Evolutionary conservation across 2,888 invertebrate species (phyloP).

Genomic region (Eumerus sabulonum): DNA sequence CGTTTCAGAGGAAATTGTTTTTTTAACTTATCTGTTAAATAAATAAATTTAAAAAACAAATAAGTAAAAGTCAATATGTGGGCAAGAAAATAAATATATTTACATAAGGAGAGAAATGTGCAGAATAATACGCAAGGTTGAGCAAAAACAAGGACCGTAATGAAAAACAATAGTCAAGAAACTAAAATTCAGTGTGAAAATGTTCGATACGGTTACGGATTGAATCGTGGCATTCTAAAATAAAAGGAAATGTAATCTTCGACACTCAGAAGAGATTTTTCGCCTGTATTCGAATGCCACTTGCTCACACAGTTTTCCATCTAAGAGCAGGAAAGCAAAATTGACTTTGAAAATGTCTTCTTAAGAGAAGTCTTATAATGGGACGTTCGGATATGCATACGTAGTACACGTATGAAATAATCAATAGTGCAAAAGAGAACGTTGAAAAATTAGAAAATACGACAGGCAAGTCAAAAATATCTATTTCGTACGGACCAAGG

Average conservation of each 20-base stretch:
- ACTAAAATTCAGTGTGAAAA: conserved; percentile 60
- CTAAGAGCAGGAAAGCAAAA: conserved; percentile 20
- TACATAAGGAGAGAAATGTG: conserved; percentile 33
- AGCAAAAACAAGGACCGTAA: conserved; percentile 68
- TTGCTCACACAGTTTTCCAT: conserved; percentile 22
- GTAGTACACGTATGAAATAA: too few species aligned
- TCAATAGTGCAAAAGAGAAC: too few species aligned
- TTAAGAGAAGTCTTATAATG: too few species aligned
- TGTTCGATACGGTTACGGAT: conserved; percentile 37
- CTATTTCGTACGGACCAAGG: too few species aligned
- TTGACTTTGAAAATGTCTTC: neutral
- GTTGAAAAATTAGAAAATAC: too few species aligned
- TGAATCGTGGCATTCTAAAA: conserved; percentile 33
- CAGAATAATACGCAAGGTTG: conserved; percentile 34
- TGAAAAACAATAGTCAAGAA: conserved; percentile 69
- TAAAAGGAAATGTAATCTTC: conserved; percentile 9
- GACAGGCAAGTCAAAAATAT: too few species aligned
- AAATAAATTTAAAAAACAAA: too few species aligned
- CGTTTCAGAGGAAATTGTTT: too few species aligned
- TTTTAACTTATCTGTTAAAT: too few species aligned
- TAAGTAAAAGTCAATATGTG: too few species aligned
- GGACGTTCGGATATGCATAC: too few species aligned
- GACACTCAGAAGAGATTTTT: neutral
- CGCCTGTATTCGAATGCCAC: conserved; percentile 1
- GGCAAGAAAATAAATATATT: neutral